These are phyloP conservation scores for Galbula dea DNA, from an alignment of 2,113 vertebrate species.

Conservation along the genomic window DNA sequence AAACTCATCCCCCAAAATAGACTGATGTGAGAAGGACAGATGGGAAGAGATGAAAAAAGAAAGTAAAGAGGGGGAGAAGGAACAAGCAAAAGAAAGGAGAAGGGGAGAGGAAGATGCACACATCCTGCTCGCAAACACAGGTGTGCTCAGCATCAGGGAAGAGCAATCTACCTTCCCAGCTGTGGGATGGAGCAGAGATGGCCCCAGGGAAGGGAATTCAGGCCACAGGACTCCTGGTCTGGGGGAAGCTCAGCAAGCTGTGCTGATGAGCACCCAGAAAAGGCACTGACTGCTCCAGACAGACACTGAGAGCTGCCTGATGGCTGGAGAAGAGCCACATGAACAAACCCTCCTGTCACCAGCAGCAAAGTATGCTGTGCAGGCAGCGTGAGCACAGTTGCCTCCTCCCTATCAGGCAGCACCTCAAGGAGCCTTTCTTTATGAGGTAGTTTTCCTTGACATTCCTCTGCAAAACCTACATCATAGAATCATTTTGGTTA, in stretches of 20 bases:
- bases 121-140: background rate
- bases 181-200: fast-evolving
- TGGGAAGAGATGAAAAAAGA: conserved; percentile 48
- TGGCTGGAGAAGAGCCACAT: background rate
- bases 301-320: fast-evolving
- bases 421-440: fast-evolving
- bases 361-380: fast-evolving
- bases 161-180: background rate
- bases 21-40: conserved; percentile 55
- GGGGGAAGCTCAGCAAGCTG: background rate
- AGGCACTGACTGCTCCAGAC: background rate
- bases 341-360: fast-evolving
- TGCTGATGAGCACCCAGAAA: background rate
- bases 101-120: background rate
- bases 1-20: conserved; percentile 39
- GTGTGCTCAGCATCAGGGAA: fast-evolving
- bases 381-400: fast-evolving
- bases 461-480: background rate
- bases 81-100: background rate
- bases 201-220: background rate
- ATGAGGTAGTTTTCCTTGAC: background rate
- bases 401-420: background rate
- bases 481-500: background rate
- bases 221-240: background rate
- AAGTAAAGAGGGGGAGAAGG: conserved; percentile 41